Base-by-base conservation (phyloP, 1,140 invertebrate species). In the Coelopa frigida region DNA sequence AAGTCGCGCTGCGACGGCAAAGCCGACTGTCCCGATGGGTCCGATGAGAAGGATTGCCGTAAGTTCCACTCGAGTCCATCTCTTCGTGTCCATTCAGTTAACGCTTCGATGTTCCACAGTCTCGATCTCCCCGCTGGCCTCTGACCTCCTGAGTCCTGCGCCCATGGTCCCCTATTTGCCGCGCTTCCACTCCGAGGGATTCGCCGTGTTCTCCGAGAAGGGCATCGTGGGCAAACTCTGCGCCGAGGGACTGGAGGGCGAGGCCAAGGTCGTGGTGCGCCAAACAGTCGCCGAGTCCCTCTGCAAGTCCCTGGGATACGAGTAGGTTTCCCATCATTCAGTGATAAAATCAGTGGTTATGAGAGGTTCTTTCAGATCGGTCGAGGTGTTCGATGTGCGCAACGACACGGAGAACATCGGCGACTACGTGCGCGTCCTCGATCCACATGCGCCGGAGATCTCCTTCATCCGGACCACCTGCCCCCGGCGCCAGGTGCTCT, bases 31-130 rank as follows among this genome's bases (percentile, higher is more conserved):
- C 80, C 85, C 0, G 87, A 90, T 64, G 87, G 84, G 11, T 85
- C 83, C 50, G 89, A 94, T 53, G 90, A 94, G 64, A 78, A 82
- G 58, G 82, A 83, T 55, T 93, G 90, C 58, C 72, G 87, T 89
- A 72, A 83, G 85, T 79, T 32, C 39, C 15, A 3, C 4, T 12
- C 12, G 3, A 29, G 11, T 22, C 2, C 10, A 39, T 32, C 32
- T 2, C 22, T 21, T 36, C 15, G 8, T 15, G 11, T n/a, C 18
- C 43, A 11, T 33, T 10, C 8, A 48, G 11, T 37, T 26, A 21
- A 21, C 46, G 15, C 21, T 22, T 29, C 10, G 41, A 49, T 44
- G 3, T 22, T 3, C 50, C 42, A 7, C 52, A 90, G 87, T 92
- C 44, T 83, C 81, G 22, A 72, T 92, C 21, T 78, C 85, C 3